Evolutionary conservation across 2,888 invertebrate species (phyloP).

Genomic region (Andricus curvator): DNA sequence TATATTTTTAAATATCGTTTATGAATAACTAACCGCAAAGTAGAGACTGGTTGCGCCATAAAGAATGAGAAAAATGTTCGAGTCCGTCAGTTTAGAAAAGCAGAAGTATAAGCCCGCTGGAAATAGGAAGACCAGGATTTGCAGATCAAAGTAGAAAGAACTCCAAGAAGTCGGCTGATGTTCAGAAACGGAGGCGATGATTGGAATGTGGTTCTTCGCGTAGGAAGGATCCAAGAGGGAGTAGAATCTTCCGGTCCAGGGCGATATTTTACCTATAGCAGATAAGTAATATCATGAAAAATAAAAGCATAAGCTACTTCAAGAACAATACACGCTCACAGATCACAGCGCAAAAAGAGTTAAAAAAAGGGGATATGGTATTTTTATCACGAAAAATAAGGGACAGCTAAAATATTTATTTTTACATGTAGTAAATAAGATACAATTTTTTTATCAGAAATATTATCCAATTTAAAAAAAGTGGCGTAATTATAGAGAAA

Average conservation of each 20-base stretch:
- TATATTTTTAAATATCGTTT: neutral
- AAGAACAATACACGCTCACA: slow-evolving; percentile 19
- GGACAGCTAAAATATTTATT: no score
- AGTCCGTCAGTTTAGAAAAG: slow-evolving; percentile 94
- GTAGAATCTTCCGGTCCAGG: slow-evolving; percentile 99
- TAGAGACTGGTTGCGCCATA: slow-evolving; percentile 99
- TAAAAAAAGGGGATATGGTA: no score
- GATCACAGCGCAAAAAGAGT: no score
- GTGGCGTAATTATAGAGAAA: no score
- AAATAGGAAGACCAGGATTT: slow-evolving; percentile 96
- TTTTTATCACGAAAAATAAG: no score
- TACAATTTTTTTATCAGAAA: no score
- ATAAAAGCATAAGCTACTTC: slow-evolving; percentile 14
- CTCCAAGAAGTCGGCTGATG: slow-evolving; percentile 99
- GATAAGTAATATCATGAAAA: neutral
- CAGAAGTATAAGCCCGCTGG: slow-evolving; percentile 98
- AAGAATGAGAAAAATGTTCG: slow-evolving; percentile 97
- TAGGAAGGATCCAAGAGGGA: slow-evolving; percentile 97
- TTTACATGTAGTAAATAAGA: no score
- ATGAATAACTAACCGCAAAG: slow-evolving; percentile 88
- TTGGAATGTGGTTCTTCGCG: slow-evolving; percentile 99
- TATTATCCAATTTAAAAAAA: no score
- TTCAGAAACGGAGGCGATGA: slow-evolving; percentile 98
- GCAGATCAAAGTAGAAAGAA: slow-evolving; percentile 98
- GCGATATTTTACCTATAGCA: slow-evolving; percentile 90